A percentile compares a stretch with the other conserved stretches of the same genome.
phyloP scores from a whole-genome alignment of 2,797 vertebrate genomes.

The Arremon aurantiirostris region DNA sequence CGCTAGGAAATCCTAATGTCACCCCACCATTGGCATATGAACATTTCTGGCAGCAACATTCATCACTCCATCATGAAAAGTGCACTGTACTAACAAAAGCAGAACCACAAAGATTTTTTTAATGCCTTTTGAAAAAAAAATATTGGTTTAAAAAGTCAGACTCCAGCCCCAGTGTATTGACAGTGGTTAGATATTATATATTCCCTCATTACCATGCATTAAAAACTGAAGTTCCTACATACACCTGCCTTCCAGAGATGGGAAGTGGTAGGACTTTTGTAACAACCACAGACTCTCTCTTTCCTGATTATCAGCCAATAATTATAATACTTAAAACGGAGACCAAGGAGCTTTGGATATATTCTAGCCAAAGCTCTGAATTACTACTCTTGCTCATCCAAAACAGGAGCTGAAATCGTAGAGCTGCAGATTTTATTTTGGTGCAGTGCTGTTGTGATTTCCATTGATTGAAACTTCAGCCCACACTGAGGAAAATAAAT shows the following conservation, averaged over 20 bases:
- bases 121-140: background rate
- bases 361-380: background rate
- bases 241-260: background rate
- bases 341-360: background rate
- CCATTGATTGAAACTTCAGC: conserved; percentile 34
- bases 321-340: background rate
- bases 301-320: background rate
- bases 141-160: background rate
- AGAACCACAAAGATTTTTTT: background rate
- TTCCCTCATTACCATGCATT: background rate
- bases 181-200: background rate
- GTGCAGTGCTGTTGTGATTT: conserved; percentile 8
- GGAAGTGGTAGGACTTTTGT: background rate
- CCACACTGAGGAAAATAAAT: conserved; percentile 10
- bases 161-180: background rate
- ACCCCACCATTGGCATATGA: background rate
- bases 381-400: background rate
- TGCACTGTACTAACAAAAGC: background rate
- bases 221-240: background rate
- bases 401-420: conserved; percentile 2
- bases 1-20: background rate
- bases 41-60: background rate
- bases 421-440: conserved; percentile 2
- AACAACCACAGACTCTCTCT: background rate
- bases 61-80: background rate